phyloP scores from a whole-genome alignment of 2,797 vertebrate species.

The Manis pentadactyla region DNA sequence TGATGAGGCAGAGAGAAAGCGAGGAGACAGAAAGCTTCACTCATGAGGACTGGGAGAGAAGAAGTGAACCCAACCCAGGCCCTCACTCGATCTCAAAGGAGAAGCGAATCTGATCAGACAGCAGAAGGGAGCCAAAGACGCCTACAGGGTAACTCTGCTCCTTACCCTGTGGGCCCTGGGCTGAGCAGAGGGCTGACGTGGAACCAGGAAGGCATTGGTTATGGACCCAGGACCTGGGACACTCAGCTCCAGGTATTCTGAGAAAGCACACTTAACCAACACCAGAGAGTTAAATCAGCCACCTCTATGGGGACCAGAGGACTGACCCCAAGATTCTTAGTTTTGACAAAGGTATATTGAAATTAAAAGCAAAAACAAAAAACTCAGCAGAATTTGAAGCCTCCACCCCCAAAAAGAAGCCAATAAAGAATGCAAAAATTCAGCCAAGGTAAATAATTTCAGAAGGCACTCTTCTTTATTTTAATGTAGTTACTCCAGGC shows the following conservation, averaged over 20 bases:
- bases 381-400: background rate
- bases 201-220: background rate
- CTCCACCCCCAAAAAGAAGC: background rate
- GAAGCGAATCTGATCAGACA: background rate
- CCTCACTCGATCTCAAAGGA: background rate
- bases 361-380: background rate
- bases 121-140: background rate
- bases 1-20: background rate
- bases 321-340: background rate
- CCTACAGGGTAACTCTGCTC: background rate
- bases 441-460: background rate
- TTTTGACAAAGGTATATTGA: slow-evolving; percentile 3
- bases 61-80: background rate
- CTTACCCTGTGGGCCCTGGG: background rate
- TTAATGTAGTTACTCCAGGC: background rate
- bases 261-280: background rate
- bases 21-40: background rate
- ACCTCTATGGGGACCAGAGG: background rate
- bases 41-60: background rate
- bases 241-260: background rate
- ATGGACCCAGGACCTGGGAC: background rate
- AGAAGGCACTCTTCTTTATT: background rate
- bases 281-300: background rate
- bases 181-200: background rate
- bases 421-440: background rate